phyloP scores from a whole-genome alignment of 2,888 invertebrate species.

The Tiliacea aurago region DNA sequence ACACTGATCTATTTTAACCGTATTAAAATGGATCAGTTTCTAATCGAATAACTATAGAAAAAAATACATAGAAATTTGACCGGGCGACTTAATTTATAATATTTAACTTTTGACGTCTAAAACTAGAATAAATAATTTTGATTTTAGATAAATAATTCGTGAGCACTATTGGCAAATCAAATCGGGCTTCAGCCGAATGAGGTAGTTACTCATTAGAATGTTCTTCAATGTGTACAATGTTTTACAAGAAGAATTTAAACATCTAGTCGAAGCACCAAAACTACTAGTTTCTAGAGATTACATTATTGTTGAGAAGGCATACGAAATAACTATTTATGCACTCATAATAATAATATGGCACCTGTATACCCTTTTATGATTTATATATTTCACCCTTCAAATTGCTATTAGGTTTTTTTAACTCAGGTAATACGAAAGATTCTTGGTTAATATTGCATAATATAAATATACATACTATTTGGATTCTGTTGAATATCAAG shows the following conservation, averaged over 20 bases:
- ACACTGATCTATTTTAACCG: no score
- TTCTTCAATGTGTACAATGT: slow-evolving; percentile 6
- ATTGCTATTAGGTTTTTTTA: neutral
- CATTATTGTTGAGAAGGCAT: slow-evolving; percentile 50
- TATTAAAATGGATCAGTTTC: neutral
- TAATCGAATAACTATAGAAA: neutral
- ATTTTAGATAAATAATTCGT: neutral
- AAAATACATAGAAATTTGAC: neutral
- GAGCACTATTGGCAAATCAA: neutral
- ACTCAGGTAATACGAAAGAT: neutral
- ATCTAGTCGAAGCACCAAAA: slow-evolving; percentile 50
- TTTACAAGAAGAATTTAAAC: slow-evolving; percentile 34
- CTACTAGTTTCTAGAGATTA: slow-evolving; percentile 46
- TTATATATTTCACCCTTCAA: neutral
- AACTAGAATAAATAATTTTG: neutral
- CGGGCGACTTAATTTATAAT: neutral
- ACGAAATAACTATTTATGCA: slow-evolving; percentile 26
- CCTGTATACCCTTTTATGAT: slow-evolving; percentile 31
- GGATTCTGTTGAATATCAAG: slow-evolving; percentile 15
- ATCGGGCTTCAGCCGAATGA: neutral
- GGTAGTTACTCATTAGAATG: neutral
- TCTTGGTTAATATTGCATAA: neutral
- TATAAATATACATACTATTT: slow-evolving; percentile 5
- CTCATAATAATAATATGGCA: slow-evolving; percentile 16
- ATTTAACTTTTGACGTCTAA: neutral